Evolutionary conservation across 2,113 vertebrate genomes (phyloP), one percentile per base, ranked within the genome.

Genomic region (Elgaria multicarinata): DNA sequence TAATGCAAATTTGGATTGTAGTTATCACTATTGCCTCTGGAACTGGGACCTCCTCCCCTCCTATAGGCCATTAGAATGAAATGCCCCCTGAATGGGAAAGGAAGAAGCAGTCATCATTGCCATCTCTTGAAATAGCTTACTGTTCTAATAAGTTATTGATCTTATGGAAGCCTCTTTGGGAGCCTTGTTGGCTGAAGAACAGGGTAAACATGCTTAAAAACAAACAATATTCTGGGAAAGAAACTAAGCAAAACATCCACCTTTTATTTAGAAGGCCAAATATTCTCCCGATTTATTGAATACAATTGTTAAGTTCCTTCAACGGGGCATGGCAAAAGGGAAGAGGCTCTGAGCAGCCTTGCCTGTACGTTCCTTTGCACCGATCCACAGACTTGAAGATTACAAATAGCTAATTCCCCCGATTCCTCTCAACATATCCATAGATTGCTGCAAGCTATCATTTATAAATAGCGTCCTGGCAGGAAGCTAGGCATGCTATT

Each of bases 371-470:
- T 96, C 94, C 94, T 95, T 93, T 95, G 94, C 87, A 95, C 93
- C 95, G 93, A 96, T 92, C 92, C 91, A 92, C 67, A 95, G 90
- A 26, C 93, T 88, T n/a, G 0, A 0, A 66, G 94, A 95, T 92
- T 94, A 95, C 92, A 90, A 93, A 95, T 93, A 84, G 92, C 94
- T 93, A 87, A 96, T 96, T 95, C 91, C 93, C 95, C 90, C 92
- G 92, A 89, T 93, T 96, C 90, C 44, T 92, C 81, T 95, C 93
- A 95, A 83, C 79, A 95, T 95, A 93, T 93, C 92, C 92, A 90
- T 53, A 88, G 83, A 90, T 92, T 93, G 95, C 96, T 96, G 91
- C 79, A 76, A 96, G 95, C 92, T 92, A 97, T 93, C 89, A 92
- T 93, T 93, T 96, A 96, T 93, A 95, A 96, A 96, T 92, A 93